Conservation (phyloP, 2,113 vertebrate genomes). For the Sander lucioperca region DNA sequence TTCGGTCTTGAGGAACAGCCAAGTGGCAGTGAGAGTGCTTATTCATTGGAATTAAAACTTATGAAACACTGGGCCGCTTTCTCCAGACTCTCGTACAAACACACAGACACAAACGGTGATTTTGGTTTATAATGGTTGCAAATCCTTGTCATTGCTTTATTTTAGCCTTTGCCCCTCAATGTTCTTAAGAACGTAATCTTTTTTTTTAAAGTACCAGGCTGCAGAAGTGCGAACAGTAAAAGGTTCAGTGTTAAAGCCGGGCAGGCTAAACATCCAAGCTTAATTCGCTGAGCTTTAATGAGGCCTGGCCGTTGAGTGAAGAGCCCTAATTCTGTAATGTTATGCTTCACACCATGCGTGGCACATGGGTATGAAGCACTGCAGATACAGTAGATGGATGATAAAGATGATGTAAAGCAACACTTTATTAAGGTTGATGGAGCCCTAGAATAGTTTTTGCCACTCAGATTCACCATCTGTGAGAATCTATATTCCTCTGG, state of each 20-base stretch:
- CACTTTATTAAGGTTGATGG: slow-evolving; percentile 23
- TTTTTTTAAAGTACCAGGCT: slow-evolving; percentile 47
- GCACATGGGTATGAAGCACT: slow-evolving; percentile 6
- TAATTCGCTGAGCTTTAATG: slow-evolving; percentile 41
- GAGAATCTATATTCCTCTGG: slow-evolving; percentile 6
- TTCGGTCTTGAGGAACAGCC: slow-evolving; percentile 10
- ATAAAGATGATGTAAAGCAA: slow-evolving; percentile 39
- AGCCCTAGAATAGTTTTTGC: slow-evolving; percentile 28
- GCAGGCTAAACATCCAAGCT: slow-evolving; percentile 43
- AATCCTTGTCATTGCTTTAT: slow-evolving; percentile 60
- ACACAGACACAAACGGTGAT: slow-evolving; percentile 21
- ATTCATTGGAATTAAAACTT: slow-evolving; percentile 32
- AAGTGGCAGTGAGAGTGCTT: slow-evolving; percentile 33
- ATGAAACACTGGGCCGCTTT: slow-evolving; percentile 1
- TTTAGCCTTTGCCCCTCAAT: slow-evolving; percentile 62
- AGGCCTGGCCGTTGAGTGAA: slow-evolving; percentile 23
- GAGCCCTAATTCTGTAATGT: slow-evolving; percentile 48
- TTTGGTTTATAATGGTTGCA: slow-evolving; percentile 37
- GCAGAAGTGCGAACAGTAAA: slow-evolving; percentile 56
- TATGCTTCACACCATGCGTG: slow-evolving; percentile 28
- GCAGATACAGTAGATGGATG: slow-evolving; percentile 36
- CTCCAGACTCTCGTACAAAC: not conserved
- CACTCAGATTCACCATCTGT: slow-evolving; percentile 7
- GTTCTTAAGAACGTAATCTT: slow-evolving; percentile 65
- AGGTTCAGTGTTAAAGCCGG: slow-evolving; percentile 51